Base-by-base conservation (phyloP, 23 tunicate species). In the Trididemnum miniatum region DNA sequence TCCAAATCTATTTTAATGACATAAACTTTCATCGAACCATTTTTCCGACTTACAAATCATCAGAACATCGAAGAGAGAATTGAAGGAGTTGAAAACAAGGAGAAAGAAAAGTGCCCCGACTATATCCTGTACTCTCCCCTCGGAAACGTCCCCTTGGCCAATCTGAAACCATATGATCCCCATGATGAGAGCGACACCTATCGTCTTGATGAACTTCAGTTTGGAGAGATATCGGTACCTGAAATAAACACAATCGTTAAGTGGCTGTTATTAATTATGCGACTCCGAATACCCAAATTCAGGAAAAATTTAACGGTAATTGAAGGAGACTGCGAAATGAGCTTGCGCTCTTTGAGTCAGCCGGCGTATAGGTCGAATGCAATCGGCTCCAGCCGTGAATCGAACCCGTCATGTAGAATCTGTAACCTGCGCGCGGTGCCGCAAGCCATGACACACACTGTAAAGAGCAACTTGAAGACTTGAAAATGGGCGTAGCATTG, bases 81-180 rank as follows among this genome's bases (percentile, higher is more conserved):
- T 88, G 84, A 88, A 88, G 35, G 79, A 24, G 86, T 87, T 80
- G 76, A 80, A 81, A 35, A 87, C 52, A 62, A 35, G 65, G 60
- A 87, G 59, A 35, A 80, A 87, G 82, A 87, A 87, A 39, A 87
- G 84, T 3, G 78, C 79, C 0, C 78, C 87, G 1, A 83, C 78
- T 35, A 92, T 87, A 64, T 92, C 97, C 33, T 39, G 34, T 62
- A 87, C 85, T 72, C 37, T 59, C 15, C 35, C 29, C 77, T 92
- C 97, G 1, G 72, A 40, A 34, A 89, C 76, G 28, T 37, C 52
- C 18, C 91, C 97, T 27, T 72, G 59, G 4, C 97, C 97, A 31
- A 79, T 79, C 31, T 87, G 88, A 38, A 71, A 92, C 97, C 97
- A 92, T 22, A 92, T 62, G 51, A 92, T 44, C 7, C 97, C 97